These are phyloP conservation scores for Naja naja DNA, from an alignment of 2,113 vertebrate genomes.

Conservation along the genomic window DNA sequence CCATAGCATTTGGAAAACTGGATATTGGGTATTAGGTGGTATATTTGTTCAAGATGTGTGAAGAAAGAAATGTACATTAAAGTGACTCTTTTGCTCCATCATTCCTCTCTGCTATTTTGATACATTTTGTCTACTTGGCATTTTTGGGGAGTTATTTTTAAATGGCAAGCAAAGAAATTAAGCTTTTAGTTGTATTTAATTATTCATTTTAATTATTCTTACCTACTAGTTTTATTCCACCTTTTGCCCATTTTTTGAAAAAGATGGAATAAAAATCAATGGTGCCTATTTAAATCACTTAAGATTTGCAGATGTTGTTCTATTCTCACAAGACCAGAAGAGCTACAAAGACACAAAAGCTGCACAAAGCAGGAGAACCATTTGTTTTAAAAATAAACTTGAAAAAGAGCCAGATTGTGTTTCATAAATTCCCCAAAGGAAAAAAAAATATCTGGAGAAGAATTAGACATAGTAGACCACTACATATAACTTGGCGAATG, in stretches of 20 bases:
- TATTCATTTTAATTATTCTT: background rate
- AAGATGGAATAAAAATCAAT: background rate
- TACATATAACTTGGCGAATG: too few species aligned
- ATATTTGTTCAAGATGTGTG: background rate
- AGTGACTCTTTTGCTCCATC: background rate
- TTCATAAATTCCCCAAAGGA: background rate
- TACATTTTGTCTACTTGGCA: background rate
- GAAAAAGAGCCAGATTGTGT: background rate
- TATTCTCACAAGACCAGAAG: background rate
- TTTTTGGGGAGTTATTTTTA: background rate
- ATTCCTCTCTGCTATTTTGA: background rate
- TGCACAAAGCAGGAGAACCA: background rate
- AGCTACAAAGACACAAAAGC: background rate
- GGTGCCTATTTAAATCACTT: background rate
- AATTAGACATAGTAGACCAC: background rate
- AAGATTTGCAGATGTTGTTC: background rate
- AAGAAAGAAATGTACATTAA: background rate
- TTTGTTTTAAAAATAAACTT: background rate
- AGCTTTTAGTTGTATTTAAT: background rate
- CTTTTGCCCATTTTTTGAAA: background rate
- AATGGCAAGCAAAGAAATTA: background rate
- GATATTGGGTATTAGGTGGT: background rate
- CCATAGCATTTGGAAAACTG: background rate
- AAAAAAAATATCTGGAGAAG: background rate
- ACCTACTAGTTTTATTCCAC: background rate